phyloP scores from a whole-genome alignment of 2,888 invertebrate species.

The Lypha dubia region DNA sequence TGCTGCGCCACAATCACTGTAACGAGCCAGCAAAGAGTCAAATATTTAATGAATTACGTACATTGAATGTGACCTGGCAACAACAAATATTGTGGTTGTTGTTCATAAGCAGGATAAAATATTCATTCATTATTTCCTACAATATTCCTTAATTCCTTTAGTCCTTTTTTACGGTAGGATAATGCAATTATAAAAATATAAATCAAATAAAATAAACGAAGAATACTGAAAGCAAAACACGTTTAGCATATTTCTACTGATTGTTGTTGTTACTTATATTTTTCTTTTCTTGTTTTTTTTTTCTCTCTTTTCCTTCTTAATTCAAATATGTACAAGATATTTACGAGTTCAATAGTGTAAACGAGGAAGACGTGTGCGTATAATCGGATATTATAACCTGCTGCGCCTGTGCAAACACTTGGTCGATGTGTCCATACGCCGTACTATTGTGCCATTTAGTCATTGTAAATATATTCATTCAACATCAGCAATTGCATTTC shows the following conservation, averaged over 20 bases:
- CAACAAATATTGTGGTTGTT: conserved; percentile 44
- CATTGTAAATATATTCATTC: conserved; percentile 50
- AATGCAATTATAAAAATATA: conserved; percentile 43
- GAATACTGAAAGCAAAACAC: conserved; percentile 48
- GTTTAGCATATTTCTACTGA: conserved; percentile 31
- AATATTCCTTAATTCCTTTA: conserved; percentile 35
- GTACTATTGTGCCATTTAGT: conserved; percentile 48
- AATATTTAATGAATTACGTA: conserved; percentile 59
- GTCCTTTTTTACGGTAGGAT: conserved; percentile 60
- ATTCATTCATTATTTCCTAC: conserved; percentile 27
- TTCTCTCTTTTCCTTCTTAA: background rate
- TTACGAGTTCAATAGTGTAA: conserved; percentile 8
- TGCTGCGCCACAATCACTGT: conserved; percentile 62
- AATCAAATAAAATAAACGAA: conserved; percentile 49
- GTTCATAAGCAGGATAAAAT: conserved; percentile 17
- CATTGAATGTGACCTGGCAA: conserved; percentile 44
- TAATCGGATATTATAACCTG: conserved; percentile 72
- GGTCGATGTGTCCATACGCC: conserved; percentile 55
- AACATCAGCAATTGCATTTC: conserved; percentile 58
- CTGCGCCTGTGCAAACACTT: conserved; percentile 71
- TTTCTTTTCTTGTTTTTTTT: background rate
- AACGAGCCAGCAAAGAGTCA: conserved; percentile 66
- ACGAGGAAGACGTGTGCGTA: conserved; percentile 66
- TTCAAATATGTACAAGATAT: background rate
- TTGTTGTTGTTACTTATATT: conserved; percentile 42